phyloP scores from a whole-genome alignment of 2,113 vertebrate genomes.

The Acrocephalus arundinaceus region DNA sequence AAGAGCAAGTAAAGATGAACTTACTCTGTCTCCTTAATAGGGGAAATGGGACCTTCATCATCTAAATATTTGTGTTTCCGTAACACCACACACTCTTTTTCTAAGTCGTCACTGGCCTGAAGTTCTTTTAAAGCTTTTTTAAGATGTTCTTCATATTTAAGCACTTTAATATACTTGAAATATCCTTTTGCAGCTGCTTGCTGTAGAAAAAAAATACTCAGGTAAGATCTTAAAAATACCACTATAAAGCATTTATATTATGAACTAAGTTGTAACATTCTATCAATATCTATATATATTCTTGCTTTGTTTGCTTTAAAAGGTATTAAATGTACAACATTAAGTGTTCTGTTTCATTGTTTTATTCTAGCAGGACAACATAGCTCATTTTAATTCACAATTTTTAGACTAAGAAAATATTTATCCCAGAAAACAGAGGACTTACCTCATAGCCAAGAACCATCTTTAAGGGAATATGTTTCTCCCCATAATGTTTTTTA shows the following conservation, averaged over 20 bases:
- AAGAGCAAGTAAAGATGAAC: neutral
- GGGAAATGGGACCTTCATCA: constrained; percentile 78
- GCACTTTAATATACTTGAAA: constrained; percentile 72
- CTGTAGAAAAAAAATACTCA: constrained; percentile 25
- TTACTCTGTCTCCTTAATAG: constrained; percentile 74
- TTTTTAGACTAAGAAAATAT: neutral
- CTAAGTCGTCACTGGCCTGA: constrained; percentile 69
- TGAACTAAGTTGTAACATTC: neutral
- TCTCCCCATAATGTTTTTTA: constrained; percentile 59
- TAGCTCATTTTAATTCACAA: neutral
- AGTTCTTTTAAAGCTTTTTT: constrained; percentile 70
- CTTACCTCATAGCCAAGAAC: constrained; percentile 76
- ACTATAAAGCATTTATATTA: neutral
- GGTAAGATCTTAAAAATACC: neutral
- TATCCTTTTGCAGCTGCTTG: constrained; percentile 74
- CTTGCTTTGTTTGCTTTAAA: neutral
- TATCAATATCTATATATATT: neutral
- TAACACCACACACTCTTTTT: constrained; percentile 62
- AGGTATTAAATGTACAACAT: neutral
- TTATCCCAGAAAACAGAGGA: neutral
- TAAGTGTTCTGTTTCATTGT: neutral
- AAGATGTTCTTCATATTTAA: constrained; percentile 76
- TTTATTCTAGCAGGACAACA: neutral
- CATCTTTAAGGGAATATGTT: constrained; percentile 70
- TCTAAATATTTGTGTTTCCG: constrained; percentile 76